Base-by-base conservation (phyloP, 2,888 invertebrate species). In the Bombylius discolor region DNA sequence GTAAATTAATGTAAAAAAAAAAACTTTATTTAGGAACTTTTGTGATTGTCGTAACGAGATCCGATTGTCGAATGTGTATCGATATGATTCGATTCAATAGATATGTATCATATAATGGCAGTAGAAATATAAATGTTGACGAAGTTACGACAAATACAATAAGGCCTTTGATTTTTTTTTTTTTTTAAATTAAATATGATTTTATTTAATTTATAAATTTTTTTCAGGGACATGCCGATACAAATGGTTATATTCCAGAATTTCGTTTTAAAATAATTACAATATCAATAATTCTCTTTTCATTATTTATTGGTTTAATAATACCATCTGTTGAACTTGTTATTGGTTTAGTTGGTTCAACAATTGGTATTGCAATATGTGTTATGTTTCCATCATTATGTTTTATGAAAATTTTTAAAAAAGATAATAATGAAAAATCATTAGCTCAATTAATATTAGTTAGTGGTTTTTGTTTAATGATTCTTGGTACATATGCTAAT, bases 321-420 rank as follows among this genome's bases (percentile, higher is more conserved):
- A 84, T 97, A 63, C 98, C 98, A 14, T 95, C 92, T 68, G 91
- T 93, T 57, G 93, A 98, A 76, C 81, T 97, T 64, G 91, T 98
- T 55, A 80, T 99, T 57, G 96, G 96, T 0, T 76, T 98, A 44
- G 86, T 94, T 45, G 98, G 98, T 1, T 92, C 97, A 3, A 96
- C 97, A 0, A 93, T 96, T 64, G 98, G 98, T 0, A 88, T 93
- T 13, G 81, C 92, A 62, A 87, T 98, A 62, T 96, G 96, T 66
- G 83, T 95, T 44, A 85, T 97, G 67, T 89, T 96, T 67, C 98
- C 98, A 0, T 89, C 95, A 0, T 81, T 89, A 1, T 89, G 93
- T 68, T 96, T 93, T 70, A 81, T 94, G 42, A 82, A 85, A 60
- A 82, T 94, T 58, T 87, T 89, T 11, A 83, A 83, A 49, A 92